These are phyloP conservation scores for Oryzias melastigma DNA, from an alignment of 2,113 vertebrate genomes.

Conservation along the genomic window DNA sequence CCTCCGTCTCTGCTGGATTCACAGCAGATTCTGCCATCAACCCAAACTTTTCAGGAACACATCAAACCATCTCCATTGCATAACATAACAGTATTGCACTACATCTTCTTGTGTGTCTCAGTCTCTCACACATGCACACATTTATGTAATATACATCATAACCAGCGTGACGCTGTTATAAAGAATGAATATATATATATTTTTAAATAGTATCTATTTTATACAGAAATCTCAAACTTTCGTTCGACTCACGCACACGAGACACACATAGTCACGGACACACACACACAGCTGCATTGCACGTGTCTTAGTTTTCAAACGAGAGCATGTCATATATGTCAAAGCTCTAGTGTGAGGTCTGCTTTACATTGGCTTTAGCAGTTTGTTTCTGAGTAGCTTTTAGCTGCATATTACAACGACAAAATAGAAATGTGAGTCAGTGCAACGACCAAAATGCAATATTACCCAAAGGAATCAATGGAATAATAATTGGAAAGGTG, in stretches of 20 bases:
- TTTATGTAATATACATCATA: conserved; percentile 56
- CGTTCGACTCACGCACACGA: conserved; percentile 30
- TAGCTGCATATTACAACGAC: conserved; percentile 47
- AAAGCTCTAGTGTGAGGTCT: conserved; percentile 53
- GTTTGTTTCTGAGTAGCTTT: conserved; percentile 34
- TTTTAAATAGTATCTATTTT: conserved; percentile 50
- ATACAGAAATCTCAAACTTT: conserved; percentile 29
- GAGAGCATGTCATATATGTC: conserved; percentile 38
- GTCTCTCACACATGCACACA: conserved; percentile 37
- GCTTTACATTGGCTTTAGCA: conserved; percentile 31
- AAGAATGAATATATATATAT: conserved; percentile 32
- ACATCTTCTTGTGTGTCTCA: conserved; percentile 54
- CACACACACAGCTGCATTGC: conserved; percentile 49
- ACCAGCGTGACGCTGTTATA: conserved; percentile 47
- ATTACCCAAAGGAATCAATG: conserved; percentile 56
- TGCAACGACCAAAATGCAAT: conserved; percentile 59
- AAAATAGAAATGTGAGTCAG: conserved; percentile 63
- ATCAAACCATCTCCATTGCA: conserved; percentile 70
- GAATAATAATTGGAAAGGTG: conserved; percentile 62
- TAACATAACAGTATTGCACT: conserved; percentile 73
- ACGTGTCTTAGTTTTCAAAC: conserved; percentile 39
- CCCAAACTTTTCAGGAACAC: conserved; percentile 68
- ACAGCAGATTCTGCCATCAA: conserved; percentile 58
- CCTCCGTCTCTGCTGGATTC: conserved; percentile 38
- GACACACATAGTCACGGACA: conserved; percentile 22